These are phyloP conservation scores for Pollenia amentaria DNA, from an alignment of 2,888 invertebrate genomes.

Conservation along the genomic window DNA sequence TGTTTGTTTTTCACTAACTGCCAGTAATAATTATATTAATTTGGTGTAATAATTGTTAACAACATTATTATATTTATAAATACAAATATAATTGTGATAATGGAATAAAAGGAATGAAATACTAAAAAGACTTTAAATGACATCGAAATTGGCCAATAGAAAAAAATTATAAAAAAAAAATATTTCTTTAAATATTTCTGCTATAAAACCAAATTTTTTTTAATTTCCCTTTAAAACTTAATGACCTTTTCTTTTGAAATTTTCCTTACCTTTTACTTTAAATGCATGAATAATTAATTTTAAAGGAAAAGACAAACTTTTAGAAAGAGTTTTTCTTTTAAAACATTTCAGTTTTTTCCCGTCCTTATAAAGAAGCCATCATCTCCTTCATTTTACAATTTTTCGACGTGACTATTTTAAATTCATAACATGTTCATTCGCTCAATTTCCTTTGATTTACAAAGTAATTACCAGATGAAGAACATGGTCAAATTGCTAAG, in stretches of 20 bases:
- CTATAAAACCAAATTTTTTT: no score
- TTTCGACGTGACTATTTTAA: conserved; percentile 75
- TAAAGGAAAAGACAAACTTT: background rate
- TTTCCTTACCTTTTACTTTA: background rate
- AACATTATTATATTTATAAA: background rate
- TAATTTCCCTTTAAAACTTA: background rate
- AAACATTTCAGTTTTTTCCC: background rate
- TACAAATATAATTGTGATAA: background rate
- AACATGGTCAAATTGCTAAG: conserved; percentile 24
- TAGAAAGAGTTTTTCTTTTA: conserved; percentile 15
- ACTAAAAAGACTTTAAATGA: no score
- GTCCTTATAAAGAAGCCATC: background rate
- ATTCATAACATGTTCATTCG: conserved; percentile 80
- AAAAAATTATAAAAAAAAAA: no score
- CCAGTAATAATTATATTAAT: conserved; percentile 57
- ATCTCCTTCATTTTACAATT: background rate
- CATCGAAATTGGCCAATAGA: no score
- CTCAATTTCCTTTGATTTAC: conserved; percentile 82
- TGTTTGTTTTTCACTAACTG: conserved; percentile 57
- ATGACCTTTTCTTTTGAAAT: background rate
- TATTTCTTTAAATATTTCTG: background rate
- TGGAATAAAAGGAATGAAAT: background rate
- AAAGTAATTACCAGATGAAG: conserved; percentile 79
- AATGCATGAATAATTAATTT: conserved; percentile 23
- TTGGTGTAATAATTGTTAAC: conserved; percentile 54